phyloP scores from a whole-genome alignment of 2,888 invertebrate genomes.

The Monochamus alternatus region DNA sequence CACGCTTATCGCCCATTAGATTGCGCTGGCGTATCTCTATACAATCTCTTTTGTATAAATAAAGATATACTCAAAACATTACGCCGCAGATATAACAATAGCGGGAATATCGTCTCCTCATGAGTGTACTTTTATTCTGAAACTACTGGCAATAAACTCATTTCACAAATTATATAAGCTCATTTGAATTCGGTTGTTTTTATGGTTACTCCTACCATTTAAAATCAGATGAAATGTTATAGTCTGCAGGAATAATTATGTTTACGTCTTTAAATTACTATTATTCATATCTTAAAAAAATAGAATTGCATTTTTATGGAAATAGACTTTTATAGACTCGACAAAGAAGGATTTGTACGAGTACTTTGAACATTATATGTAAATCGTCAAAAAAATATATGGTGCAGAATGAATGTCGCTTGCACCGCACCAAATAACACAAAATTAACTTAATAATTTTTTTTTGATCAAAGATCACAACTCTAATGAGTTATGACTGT shows the following conservation, averaged over 20 bases:
- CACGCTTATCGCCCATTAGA: constrained; percentile 59
- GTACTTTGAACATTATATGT: too few species aligned
- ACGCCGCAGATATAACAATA: constrained; percentile 21
- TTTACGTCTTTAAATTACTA: not conserved
- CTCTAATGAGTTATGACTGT: too few species aligned
- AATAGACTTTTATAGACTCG: too few species aligned
- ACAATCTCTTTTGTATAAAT: constrained; percentile 54
- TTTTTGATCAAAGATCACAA: too few species aligned
- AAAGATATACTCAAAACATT: constrained; percentile 50
- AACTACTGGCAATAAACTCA: constrained; percentile 3
- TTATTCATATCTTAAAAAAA: too few species aligned
- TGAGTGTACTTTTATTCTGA: constrained; percentile 14
- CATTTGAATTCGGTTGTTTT: constrained; percentile 24
- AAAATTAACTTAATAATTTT: too few species aligned
- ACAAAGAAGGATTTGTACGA: too few species aligned
- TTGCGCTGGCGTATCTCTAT: constrained; percentile 57
- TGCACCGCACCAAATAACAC: too few species aligned
- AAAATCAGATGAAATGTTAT: constrained; percentile 4
- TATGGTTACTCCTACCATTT: constrained; percentile 1
- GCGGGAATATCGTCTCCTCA: constrained; percentile 8
- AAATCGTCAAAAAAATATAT: too few species aligned
- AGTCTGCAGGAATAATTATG: not conserved
- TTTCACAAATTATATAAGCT: constrained; percentile 19
- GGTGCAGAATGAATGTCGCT: too few species aligned
- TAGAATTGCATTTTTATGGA: too few species aligned